A percentile compares a stretch with the other conserved stretches of the same genome.
These are phyloP conservation scores for Lycodopsis pacificus DNA, from an alignment of 2,797 vertebrate genomes.

Conservation along the genomic window DNA sequence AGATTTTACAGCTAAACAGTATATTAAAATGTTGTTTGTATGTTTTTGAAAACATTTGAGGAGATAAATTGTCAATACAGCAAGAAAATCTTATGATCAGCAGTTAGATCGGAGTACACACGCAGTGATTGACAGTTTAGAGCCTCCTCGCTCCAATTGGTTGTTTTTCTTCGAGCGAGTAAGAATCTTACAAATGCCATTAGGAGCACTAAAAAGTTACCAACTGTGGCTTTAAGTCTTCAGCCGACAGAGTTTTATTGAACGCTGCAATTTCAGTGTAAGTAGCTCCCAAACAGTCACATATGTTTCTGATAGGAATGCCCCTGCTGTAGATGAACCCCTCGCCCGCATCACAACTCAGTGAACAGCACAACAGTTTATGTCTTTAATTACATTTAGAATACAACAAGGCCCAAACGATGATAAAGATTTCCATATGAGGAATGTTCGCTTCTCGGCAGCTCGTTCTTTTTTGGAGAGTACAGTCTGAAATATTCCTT, in stretches of 20 bases:
- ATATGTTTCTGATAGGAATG: slow-evolving; percentile 64
- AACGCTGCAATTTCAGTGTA: slow-evolving; percentile 25
- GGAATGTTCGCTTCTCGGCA: slow-evolving; percentile 53
- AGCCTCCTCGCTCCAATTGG: too few relatives aligned
- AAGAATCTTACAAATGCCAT: too few relatives aligned
- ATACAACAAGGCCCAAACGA: slow-evolving; percentile 43
- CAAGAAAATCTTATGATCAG: neutral
- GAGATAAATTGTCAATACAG: neutral
- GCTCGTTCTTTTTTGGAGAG: slow-evolving; percentile 45
- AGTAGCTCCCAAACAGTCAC: slow-evolving; percentile 42
- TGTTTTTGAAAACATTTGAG: neutral
- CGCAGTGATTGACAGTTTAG: neutral
- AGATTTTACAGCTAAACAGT: neutral
- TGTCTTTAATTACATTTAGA: slow-evolving; percentile 68
- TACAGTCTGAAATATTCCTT: slow-evolving; percentile 32
- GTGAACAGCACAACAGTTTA: slow-evolving; percentile 48
- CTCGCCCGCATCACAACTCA: slow-evolving; percentile 32
- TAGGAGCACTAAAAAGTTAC: neutral
- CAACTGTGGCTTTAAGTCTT: neutral
- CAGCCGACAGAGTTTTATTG: slow-evolving; percentile 8
- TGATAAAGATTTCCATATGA: slow-evolving; percentile 71
- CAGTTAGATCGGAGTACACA: neutral
- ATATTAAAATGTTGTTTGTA: neutral
- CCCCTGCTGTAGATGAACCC: slow-evolving; percentile 45
- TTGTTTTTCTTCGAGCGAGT: neutral